Conservation (phyloP, 1,140 invertebrate genomes). For the Sarcophaga peregrina region DNA sequence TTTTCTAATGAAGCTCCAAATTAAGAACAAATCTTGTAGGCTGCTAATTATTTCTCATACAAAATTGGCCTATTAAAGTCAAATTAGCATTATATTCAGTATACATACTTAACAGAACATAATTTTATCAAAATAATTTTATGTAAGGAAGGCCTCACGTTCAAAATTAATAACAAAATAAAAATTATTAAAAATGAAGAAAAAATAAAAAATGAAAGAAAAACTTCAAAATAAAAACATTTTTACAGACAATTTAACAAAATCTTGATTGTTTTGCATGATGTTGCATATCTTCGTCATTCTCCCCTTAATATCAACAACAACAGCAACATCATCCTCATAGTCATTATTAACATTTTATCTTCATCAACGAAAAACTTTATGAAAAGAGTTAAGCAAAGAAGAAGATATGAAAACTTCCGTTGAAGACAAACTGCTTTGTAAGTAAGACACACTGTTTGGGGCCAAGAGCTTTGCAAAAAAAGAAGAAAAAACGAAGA, state of each 20-base stretch:
- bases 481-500: too few species aligned
- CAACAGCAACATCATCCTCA: too few species aligned
- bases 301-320: background rate
- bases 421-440: background rate
- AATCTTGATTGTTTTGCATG: constrained; percentile 27
- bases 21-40: background rate
- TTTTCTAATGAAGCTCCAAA: too few species aligned
- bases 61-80: background rate
- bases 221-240: background rate
- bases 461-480: background rate
- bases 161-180: constrained; percentile 8
- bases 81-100: background rate
- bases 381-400: background rate
- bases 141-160: background rate
- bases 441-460: background rate
- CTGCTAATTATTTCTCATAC: background rate
- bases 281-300: background rate
- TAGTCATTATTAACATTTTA: background rate
- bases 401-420: background rate
- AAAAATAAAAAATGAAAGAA: too few species aligned
- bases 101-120: background rate
- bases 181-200: background rate
- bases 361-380: background rate
- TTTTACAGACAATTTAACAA: constrained; percentile 22
- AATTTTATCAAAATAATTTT: background rate